Percentiles rank a stretch among this genome's conserved stretches.
Conservation (phyloP, 2,888 invertebrate genomes). For the Tanypteryx hageni region DNA sequence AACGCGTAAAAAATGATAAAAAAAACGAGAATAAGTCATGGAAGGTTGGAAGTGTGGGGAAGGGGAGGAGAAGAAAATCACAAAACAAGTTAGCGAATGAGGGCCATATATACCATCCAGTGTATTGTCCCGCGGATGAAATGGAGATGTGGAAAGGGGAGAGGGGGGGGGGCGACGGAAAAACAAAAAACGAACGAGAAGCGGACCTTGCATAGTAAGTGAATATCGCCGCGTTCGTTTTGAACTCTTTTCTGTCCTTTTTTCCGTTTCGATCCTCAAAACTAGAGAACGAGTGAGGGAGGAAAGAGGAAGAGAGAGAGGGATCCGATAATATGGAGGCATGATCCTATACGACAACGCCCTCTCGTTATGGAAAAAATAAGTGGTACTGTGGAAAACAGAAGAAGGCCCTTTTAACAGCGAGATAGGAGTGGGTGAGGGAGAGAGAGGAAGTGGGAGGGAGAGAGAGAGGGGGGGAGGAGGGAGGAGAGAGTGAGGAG, state of each 20-base stretch:
- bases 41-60: not conserved
- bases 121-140: constrained; percentile 28
- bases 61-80: not conserved
- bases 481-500: not conserved
- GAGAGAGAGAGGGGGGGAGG: not conserved
- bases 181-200: not conserved
- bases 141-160: not conserved
- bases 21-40: not conserved
- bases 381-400: too few species aligned
- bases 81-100: not conserved
- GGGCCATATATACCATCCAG: constrained; percentile 26
- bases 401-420: not conserved
- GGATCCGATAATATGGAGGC: not conserved
- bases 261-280: not conserved
- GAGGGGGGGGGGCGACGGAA: not conserved
- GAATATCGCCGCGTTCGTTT: constrained; percentile 4
- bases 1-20: too few species aligned
- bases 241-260: not conserved
- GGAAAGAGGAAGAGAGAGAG: not conserved
- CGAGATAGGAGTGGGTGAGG: not conserved
- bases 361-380: not conserved
- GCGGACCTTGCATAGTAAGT: constrained; percentile 46
- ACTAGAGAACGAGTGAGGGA: not conserved
- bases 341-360: not conserved
- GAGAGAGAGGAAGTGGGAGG: not conserved